Conservation (phyloP, 2,888 invertebrate species). For the Laspeyria flexula region DNA sequence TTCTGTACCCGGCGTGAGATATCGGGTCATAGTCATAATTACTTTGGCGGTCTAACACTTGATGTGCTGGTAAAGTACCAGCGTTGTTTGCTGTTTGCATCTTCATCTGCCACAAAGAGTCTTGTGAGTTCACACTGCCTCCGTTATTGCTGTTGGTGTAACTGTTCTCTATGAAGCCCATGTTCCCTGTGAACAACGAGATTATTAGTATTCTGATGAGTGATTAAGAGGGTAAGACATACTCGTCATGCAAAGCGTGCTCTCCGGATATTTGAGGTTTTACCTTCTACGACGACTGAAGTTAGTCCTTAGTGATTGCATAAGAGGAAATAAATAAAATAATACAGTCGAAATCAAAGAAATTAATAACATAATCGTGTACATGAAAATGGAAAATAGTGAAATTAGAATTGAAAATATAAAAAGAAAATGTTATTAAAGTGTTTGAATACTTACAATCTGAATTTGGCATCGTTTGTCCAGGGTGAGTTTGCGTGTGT, state of each 20-base stretch:
- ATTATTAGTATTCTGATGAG: conserved; percentile 5
- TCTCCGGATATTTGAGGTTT: conserved; percentile 22
- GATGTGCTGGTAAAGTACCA: conserved; percentile 80
- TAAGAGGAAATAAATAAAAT: conserved; percentile 52
- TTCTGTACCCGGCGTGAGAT: conserved; percentile 94
- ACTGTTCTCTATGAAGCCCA: conserved; percentile 96
- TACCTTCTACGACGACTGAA: conserved; percentile 63
- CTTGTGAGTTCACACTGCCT: conserved; percentile 97
- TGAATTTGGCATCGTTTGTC: conserved; percentile 90
- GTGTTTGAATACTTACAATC: conserved; percentile 89
- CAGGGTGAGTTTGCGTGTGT: conserved; percentile 87
- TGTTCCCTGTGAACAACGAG: conserved; percentile 86
- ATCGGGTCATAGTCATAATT: conserved; percentile 91
- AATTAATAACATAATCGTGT: too few relatives aligned
- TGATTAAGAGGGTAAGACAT: neutral
- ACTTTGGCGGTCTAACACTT: conserved; percentile 88
- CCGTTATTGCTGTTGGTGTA: conserved; percentile 97
- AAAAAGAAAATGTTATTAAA: neutral
- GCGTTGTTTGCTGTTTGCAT: conserved; percentile 92
- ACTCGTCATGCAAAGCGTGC: conserved; percentile 38
- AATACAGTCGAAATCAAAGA: conserved; percentile 40
- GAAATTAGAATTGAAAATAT: conserved; percentile 1
- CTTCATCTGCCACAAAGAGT: conserved; percentile 97
- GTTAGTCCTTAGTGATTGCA: conserved; percentile 65
- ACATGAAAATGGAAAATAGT: too few relatives aligned